phyloP scores from a whole-genome alignment of 2,888 invertebrate genomes.

The Phaonia tiefii region DNA sequence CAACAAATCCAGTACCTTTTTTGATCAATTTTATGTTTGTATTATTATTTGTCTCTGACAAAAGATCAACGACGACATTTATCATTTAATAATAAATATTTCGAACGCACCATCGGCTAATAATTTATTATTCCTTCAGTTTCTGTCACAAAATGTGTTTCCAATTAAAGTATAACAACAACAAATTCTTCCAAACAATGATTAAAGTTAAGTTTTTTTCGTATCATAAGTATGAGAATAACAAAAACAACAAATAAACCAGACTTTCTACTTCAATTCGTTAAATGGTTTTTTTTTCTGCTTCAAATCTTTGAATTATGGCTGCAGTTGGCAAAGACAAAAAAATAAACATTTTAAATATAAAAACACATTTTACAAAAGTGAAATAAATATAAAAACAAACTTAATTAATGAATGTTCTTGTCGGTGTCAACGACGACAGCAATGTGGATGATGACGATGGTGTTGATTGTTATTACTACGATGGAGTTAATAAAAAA shows the following conservation, averaged over 20 bases:
- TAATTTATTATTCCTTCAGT: too few relatives aligned
- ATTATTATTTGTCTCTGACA: too few relatives aligned
- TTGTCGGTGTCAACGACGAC: slow-evolving; percentile 33
- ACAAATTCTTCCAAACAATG: slow-evolving; percentile 11
- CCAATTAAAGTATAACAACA: slow-evolving; percentile 26
- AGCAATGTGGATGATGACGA: not conserved
- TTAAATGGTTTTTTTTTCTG: not conserved
- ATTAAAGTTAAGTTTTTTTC: not conserved
- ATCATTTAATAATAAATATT: not conserved
- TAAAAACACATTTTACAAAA: not conserved
- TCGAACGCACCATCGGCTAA: too few relatives aligned
- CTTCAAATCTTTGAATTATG: slow-evolving; percentile 23
- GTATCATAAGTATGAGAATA: not conserved
- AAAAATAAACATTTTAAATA: slow-evolving; percentile 3
- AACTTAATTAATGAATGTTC: slow-evolving; percentile 23
- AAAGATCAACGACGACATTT: not conserved
- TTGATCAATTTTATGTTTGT: too few relatives aligned
- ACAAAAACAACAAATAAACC: not conserved
- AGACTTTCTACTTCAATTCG: not conserved
- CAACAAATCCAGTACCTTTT: too few relatives aligned
- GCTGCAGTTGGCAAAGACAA: slow-evolving; percentile 12
- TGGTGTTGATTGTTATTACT: slow-evolving; percentile 25
- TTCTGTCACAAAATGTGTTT: slow-evolving; percentile 19
- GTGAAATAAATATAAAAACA: slow-evolving; percentile 14
- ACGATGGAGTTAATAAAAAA: slow-evolving; percentile 40